A percentile compares a stretch with the other conserved stretches of the same genome.
Conservation (phyloP, 2,888 invertebrate species). For the Aspidiotus destructor region DNA sequence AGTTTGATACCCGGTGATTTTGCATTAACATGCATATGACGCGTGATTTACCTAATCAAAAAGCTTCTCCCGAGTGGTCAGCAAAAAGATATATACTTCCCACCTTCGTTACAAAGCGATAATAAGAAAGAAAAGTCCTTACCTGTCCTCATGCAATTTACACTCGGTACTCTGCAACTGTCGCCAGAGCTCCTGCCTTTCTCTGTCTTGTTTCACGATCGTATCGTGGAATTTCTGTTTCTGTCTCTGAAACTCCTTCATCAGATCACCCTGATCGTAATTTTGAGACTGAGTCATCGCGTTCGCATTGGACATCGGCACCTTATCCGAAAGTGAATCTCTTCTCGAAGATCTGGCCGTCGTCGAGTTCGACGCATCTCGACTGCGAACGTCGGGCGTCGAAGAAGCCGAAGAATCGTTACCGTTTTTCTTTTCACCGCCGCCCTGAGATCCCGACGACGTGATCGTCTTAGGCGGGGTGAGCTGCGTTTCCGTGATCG, state of each 20-base stretch:
- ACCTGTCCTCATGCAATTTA: slow-evolving; percentile 34
- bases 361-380: slow-evolving; percentile 55
- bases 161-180: slow-evolving; percentile 34
- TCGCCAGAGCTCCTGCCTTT: slow-evolving; percentile 33
- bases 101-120: too few species aligned
- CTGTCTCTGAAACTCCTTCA: slow-evolving; percentile 70
- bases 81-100: too few species aligned
- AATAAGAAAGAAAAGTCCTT: slow-evolving; percentile 9
- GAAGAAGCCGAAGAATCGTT: slow-evolving; percentile 47
- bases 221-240: slow-evolving; percentile 49
- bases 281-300: slow-evolving; percentile 20
- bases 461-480: slow-evolving; percentile 35
- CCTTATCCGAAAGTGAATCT: slow-evolving; percentile 52
- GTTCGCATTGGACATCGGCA: slow-evolving; percentile 13
- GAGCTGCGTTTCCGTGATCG: slow-evolving; percentile 42
- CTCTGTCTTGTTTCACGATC: slow-evolving; percentile 38
- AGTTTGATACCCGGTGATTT: too few species aligned
- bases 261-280: slow-evolving; percentile 52
- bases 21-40: too few species aligned
- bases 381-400: slow-evolving; percentile 58
- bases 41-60: too few species aligned
- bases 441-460: slow-evolving; percentile 16
- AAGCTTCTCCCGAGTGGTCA: too few species aligned
- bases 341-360: slow-evolving; percentile 60
- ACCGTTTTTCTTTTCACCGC: slow-evolving; percentile 3